Evolutionary conservation across 2,113 vertebrate species (phyloP), one percentile per base, ranked within the genome.

Genomic region (Chascanopsetta lugubris): DNA sequence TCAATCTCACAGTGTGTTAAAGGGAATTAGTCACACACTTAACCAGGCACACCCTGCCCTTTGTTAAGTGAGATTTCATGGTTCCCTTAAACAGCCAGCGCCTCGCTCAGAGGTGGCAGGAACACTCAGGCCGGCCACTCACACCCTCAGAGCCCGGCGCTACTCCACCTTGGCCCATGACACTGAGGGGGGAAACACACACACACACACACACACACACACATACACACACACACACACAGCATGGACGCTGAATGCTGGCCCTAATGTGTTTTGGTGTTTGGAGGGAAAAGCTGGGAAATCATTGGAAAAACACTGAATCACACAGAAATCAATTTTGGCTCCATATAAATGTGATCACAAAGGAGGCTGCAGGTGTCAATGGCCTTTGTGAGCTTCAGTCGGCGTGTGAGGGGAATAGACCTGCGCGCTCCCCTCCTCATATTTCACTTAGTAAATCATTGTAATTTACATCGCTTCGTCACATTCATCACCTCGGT

Each of bases 21-120:
- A 82, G 79, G 69, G 85, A 88, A 89, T 91, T 90, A 88, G 83
- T 89, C 86, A 90, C 88, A 84, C 90, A 83, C 83, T 89, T 89
- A 87, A 88, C 81, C 85, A 89, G 75, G 53, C 87, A 81, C 85
- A 83, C 82, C 74, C 82, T 65, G 77, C 55, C 61, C 62, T 77
- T 87, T 87, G 86, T 89, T 76, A 82, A 86, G 83, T 79, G 79
- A 82, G 88, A 80, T 85, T 89, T 85, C 87, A 88, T 75, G 79
- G 74, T 87, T 58, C 61, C 77, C 61, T 77, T 83, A 81, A 87
- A 79, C 79, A 80, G 80, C 57, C 81, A 77, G 83, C 60, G 68
- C 62, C 68, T 88, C 67, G 5, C 60, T 73, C 56, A 46, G 42
- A 40, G 49, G 69, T 69, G 70, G 69, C 69, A 72, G 69, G 60